These are phyloP conservation scores for Xestoiulus laeticollis DNA, from an alignment of 2,888 invertebrate species.

Conservation along the genomic window DNA sequence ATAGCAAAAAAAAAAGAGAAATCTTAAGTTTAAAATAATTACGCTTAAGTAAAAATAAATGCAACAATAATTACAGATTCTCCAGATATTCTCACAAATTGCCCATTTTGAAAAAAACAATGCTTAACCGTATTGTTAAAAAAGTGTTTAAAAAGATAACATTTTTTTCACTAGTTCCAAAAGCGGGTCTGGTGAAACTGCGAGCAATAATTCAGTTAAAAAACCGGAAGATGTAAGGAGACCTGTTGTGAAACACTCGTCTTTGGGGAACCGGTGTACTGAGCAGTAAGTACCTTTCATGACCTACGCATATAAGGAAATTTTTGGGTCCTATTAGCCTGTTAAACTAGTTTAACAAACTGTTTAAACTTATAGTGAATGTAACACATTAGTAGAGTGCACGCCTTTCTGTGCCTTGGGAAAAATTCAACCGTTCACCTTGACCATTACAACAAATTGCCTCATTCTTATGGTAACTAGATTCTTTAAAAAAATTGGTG, in stretches of 20 bases:
- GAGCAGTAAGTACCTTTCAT: conserved; percentile 72
- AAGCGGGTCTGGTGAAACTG: conserved; percentile 47
- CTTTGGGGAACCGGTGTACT: conserved; percentile 77
- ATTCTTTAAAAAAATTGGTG: not conserved
- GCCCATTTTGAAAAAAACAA: not conserved
- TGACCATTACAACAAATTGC: conserved; percentile 83
- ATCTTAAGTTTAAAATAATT: too few relatives aligned
- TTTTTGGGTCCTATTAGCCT: too few relatives aligned
- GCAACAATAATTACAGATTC: not conserved
- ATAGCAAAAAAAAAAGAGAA: too few relatives aligned
- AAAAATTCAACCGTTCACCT: conserved; percentile 90
- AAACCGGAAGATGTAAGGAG: conserved; percentile 58
- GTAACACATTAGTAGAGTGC: conserved; percentile 87
- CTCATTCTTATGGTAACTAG: conserved; percentile 77
- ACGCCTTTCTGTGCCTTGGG: conserved; percentile 86
- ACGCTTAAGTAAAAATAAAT: too few relatives aligned
- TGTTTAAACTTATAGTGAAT: conserved; percentile 77
- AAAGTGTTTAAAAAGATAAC: not conserved
- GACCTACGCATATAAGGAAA: too few relatives aligned
- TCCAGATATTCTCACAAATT: not conserved
- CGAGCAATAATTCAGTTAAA: conserved; percentile 53
- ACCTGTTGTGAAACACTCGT: conserved; percentile 78
- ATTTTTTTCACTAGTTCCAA: conserved; percentile 17
- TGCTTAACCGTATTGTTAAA: too few relatives aligned
- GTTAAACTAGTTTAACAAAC: too few relatives aligned